Evolutionary conservation across 1,140 invertebrate genomes (phyloP).

Genomic region (Aphaenogaster rudis): DNA sequence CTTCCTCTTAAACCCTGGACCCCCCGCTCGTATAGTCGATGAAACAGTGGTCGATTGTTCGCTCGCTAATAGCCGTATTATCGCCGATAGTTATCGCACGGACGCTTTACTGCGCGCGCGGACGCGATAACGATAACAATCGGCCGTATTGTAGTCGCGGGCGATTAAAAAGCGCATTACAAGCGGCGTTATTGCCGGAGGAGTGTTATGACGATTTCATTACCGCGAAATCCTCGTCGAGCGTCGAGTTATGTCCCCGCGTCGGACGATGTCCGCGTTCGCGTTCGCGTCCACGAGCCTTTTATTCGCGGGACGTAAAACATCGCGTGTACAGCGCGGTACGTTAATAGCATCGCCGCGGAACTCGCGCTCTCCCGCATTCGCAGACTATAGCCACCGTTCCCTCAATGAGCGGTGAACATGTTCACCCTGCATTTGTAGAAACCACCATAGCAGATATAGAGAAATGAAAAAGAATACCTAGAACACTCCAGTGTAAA

Average conservation of each 20-base stretch:
- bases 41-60: slow-evolving; percentile 63
- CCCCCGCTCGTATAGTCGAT: background rate
- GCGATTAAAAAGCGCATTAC: slow-evolving; percentile 63
- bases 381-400: background rate
- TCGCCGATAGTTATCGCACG: slow-evolving; percentile 49
- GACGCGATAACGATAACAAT: slow-evolving; percentile 59
- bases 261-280: slow-evolving; percentile 47
- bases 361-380: background rate
- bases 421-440: slow-evolving; percentile 6
- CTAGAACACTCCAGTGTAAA: background rate
- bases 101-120: slow-evolving; percentile 16
- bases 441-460: background rate
- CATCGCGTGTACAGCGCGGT: slow-evolving; percentile 55
- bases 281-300: slow-evolving; percentile 17
- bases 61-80: slow-evolving; percentile 48
- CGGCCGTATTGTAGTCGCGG: slow-evolving; percentile 54
- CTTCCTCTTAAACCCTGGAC: background rate
- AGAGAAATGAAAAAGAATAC: background rate
- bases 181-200: slow-evolving; percentile 54
- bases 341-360: slow-evolving; percentile 47
- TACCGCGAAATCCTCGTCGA: slow-evolving; percentile 59
- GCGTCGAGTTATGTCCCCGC: slow-evolving; percentile 51
- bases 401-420: background rate
- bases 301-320: slow-evolving; percentile 54
- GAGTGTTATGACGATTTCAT: slow-evolving; percentile 65